phyloP scores from a whole-genome alignment of 2,797 vertebrate genomes.

The Chloroceryle inda region DNA sequence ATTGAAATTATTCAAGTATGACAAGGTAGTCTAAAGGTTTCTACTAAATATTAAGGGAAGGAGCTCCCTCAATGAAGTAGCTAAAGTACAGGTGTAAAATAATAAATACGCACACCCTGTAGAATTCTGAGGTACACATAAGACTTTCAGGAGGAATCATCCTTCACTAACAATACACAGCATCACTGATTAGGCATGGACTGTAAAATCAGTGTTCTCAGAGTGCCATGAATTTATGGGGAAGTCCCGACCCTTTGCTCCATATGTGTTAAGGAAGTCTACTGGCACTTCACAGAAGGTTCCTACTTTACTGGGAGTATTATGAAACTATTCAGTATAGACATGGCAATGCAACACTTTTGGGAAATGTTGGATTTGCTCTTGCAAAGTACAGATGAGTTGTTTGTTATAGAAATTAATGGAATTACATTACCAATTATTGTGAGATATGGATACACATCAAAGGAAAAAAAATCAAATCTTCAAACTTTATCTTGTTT shows the following conservation, averaged over 20 bases:
- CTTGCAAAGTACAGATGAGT: not conserved
- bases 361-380: not conserved
- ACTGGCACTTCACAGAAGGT: not conserved
- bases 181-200: rapidly evolving
- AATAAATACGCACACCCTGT: rapidly evolving
- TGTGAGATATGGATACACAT: not conserved
- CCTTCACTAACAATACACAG: not conserved
- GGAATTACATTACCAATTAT: not conserved
- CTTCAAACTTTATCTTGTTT: not conserved
- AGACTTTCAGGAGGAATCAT: not conserved
- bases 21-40: not conserved
- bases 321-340: not conserved
- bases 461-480: not conserved
- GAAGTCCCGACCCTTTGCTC: not conserved
- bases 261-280: not conserved
- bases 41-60: not conserved
- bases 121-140: not conserved
- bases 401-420: not conserved
- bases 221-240: not conserved
- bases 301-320: not conserved
- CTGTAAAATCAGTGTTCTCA: not conserved
- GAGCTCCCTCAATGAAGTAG: not conserved
- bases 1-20: not conserved
- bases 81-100: not conserved
- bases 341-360: rapidly evolving